These are phyloP conservation scores for Seriola quinqueradiata DNA, from an alignment of 2,113 vertebrate species.

Conservation along the genomic window DNA sequence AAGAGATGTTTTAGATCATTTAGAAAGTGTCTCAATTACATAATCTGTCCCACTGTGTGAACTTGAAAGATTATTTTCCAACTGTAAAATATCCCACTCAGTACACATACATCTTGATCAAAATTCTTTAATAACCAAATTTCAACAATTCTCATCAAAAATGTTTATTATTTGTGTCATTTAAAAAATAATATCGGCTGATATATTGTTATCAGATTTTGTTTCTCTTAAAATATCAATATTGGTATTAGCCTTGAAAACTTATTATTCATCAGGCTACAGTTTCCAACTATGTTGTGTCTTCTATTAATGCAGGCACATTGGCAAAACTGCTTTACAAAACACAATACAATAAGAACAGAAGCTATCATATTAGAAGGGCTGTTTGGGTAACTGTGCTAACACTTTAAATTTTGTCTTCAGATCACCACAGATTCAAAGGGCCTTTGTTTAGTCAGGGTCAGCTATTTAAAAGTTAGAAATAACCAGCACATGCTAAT, in stretches of 20 bases:
- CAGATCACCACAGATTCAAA: constrained; percentile 30
- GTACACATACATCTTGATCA: not conserved
- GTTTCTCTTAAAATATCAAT: not conserved
- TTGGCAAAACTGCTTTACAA: constrained; percentile 14
- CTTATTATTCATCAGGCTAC: not conserved
- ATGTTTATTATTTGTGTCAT: not conserved
- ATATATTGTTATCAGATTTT: not conserved
- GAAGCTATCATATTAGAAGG: constrained; percentile 3
- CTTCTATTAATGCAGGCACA: not conserved
- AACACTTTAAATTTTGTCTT: constrained; percentile 5
- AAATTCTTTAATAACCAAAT: not conserved
- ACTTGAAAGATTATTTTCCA: not conserved
- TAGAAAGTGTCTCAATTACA: not conserved
- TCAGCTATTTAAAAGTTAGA: constrained; percentile 13
- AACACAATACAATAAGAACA: not conserved
- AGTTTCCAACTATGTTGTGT: constrained; percentile 1
- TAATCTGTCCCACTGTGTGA: not conserved
- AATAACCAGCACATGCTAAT: not conserved
- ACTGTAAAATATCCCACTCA: not conserved
- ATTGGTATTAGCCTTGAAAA: not conserved
- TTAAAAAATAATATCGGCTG: not conserved
- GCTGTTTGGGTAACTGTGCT: not conserved
- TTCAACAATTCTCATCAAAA: not conserved
- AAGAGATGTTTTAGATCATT: not conserved
- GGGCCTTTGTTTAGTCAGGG: not conserved